Conservation (phyloP, 1,140 invertebrate species). For the Lepidurus packardi region DNA sequence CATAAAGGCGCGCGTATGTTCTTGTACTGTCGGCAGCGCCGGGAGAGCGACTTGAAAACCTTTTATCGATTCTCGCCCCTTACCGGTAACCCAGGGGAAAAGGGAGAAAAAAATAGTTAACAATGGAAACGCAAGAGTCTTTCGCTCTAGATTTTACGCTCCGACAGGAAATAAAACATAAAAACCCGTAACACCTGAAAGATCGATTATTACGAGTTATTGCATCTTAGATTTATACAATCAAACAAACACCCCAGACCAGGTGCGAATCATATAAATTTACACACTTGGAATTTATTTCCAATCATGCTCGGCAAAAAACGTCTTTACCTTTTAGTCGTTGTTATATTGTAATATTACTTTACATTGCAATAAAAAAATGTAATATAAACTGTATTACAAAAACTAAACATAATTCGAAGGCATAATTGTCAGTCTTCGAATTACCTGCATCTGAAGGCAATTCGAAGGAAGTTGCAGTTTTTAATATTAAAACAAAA, state of each 20-base stretch:
- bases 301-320: too few relatives aligned
- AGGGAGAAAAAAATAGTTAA: not conserved
- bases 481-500: too few relatives aligned
- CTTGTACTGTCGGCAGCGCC: not conserved
- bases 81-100: not conserved
- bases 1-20: constrained; percentile 8
- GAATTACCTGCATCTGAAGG: too few relatives aligned
- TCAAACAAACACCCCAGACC: not conserved
- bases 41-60: not conserved
- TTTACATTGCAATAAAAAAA: too few relatives aligned
- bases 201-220: not conserved
- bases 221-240: not conserved
- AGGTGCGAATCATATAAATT: not conserved
- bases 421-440: too few relatives aligned
- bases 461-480: too few relatives aligned
- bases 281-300: not conserved
- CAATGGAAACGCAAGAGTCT: not conserved
- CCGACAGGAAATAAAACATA: not conserved
- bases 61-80: constrained; percentile 5
- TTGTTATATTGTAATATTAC: too few relatives aligned
- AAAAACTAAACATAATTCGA: too few relatives aligned
- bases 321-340: too few relatives aligned
- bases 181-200: not conserved
- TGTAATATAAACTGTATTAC: too few relatives aligned
- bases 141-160: not conserved